Evolutionary conservation across 2,113 vertebrate genomes (phyloP).

Genomic region (Tenrec ecaudatus): DNA sequence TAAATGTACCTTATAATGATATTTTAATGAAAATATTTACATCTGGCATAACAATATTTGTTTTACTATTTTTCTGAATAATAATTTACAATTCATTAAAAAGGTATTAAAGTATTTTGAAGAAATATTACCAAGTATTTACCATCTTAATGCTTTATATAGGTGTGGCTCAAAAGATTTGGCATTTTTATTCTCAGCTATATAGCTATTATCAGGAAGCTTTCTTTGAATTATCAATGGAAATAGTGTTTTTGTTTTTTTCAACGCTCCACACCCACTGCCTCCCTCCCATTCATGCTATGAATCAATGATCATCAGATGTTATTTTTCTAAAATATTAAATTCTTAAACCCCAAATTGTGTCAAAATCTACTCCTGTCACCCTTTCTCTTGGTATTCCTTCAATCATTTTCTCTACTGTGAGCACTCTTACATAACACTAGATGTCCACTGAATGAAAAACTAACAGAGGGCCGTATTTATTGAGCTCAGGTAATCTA

Average conservation of each 20-base stretch:
- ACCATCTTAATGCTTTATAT: not conserved
- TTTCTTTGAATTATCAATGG: not conserved
- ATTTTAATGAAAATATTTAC: slow-evolving; percentile 49
- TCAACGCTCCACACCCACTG: not conserved
- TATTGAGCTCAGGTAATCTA: not conserved
- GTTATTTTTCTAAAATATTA: slow-evolving; percentile 25
- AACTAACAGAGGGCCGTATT: not conserved
- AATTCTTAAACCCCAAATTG: not conserved
- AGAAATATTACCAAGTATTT: not conserved
- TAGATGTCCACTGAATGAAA: not conserved
- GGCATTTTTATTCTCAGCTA: not conserved
- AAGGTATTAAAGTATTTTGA: not conserved
- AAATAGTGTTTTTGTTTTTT: not conserved
- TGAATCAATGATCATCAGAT: not conserved
- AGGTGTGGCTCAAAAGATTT: not conserved
- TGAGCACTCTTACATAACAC: not conserved
- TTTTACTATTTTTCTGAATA: slow-evolving; percentile 45
- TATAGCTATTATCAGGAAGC: not conserved
- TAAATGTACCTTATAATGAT: not conserved
- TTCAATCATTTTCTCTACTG: not conserved
- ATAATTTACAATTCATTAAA: not conserved
- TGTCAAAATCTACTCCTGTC: not conserved
- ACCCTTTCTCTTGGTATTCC: slow-evolving; percentile 6
- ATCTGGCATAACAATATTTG: not conserved
- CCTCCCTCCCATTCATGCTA: not conserved